phyloP scores from a whole-genome alignment of 2,888 invertebrate genomes.

The Seira ritae region DNA sequence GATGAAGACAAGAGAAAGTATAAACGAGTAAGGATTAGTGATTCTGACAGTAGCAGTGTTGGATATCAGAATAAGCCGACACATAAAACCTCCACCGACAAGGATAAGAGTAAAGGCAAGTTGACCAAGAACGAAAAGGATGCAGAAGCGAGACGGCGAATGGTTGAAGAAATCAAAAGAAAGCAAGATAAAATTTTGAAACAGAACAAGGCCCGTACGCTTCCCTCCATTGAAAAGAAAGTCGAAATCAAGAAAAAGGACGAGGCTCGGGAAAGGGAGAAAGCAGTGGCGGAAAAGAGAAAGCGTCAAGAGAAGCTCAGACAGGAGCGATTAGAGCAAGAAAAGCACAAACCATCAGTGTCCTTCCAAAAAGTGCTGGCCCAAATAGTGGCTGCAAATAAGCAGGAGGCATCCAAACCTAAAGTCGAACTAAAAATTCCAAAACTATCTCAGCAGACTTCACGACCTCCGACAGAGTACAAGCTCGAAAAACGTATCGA shows the following conservation, averaged over 20 bases:
- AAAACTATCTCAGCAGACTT: conserved; percentile 24
- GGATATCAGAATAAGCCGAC: not conserved
- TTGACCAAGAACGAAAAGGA: conserved; percentile 36
- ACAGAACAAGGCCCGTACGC: conserved; percentile 28
- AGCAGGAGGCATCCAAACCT: conserved; percentile 42
- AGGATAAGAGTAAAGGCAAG: conserved; percentile 13
- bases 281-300: conserved; percentile 26
- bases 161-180: conserved; percentile 45
- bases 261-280: conserved; percentile 37
- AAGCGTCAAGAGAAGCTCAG: conserved; percentile 15
- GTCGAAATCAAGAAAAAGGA: conserved; percentile 25
- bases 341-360: conserved; percentile 48
- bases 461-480: not conserved
- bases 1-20: conserved; percentile 20
- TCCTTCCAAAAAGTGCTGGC: conserved; percentile 54
- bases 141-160: conserved; percentile 33
- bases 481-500: conserved; percentile 8
- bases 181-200: conserved; percentile 28
- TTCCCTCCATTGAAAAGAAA: conserved; percentile 47
- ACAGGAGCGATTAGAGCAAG: conserved; percentile 20
- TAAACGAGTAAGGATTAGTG: conserved; percentile 30
- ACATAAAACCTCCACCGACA: conserved; percentile 6
- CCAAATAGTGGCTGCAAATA: conserved; percentile 56
- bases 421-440: conserved; percentile 59
- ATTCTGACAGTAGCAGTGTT: conserved; percentile 42